Base-by-base conservation (phyloP, 2,113 vertebrate species). In the Periophthalmodon schlosseri region DNA sequence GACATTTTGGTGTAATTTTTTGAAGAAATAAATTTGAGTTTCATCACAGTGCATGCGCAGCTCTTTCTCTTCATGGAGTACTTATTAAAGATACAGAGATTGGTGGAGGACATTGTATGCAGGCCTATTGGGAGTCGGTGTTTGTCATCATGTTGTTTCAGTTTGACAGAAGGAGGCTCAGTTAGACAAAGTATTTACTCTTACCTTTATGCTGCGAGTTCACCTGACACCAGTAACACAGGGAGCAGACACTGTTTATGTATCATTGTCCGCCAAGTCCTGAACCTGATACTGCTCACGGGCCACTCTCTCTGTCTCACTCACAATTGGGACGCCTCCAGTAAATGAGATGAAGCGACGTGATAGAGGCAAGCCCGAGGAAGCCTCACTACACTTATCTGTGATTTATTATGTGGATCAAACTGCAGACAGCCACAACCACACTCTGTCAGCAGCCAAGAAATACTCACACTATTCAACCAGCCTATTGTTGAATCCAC, bases 371-470 rank as follows among this genome's bases (percentile, higher is more conserved):
- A 65, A 11, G 7, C 60, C 61, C 50, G n/a, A 80, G 66, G 67
- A 56, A 70, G 61, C 36, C 52, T 50, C 4, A 36, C 68, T 60
- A 33, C 34, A 15, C 24, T 60, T 15, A 33, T 69, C 57, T 75
- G 60, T 78, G 58, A 63, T 78, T 72, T 72, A 78, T 63, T 72
- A 69, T 66, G 56, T 68, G 63, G 61, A 72, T 81, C 46, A 24
- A 23, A 57, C 58, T 58, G 47, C 65, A 75, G 60, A 68, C 65
- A 70, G 60, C 75, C 69, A 77, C 56, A 68, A 56, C 49, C 60
- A 39, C 49, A 24, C 21, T 39, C 39, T 15, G 20, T 34, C 33
- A 16, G 12, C n/a, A 12, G 21, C 61, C 21, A 20, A 49, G 39
- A 36, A 57, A 74, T 54, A 60, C 15, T 50, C 52, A 36, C 21